A percentile compares a stretch with the other conserved stretches of the same genome.
Conservation (phyloP, 2,797 vertebrate species). For the Delichon dasypus region DNA sequence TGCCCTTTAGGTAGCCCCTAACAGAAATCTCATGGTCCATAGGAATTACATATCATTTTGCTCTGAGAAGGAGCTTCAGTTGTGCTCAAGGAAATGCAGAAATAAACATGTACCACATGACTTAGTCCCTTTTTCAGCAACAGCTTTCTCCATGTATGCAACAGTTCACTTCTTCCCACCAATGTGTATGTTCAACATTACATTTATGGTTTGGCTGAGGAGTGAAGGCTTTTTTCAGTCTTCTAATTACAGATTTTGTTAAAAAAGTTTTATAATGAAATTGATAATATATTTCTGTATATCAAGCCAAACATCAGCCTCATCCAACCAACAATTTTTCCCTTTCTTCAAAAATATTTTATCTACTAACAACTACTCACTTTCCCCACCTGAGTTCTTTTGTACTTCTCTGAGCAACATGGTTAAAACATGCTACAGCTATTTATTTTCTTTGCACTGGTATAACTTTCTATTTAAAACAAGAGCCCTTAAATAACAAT, state of each 20-base stretch:
- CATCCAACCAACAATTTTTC: background rate
- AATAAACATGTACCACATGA: background rate
- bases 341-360: background rate
- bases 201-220: background rate
- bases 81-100: background rate
- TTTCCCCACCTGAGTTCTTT: background rate
- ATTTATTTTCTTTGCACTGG: background rate
- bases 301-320: background rate
- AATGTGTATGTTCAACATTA: background rate
- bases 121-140: background rate
- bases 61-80: background rate
- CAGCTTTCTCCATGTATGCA: background rate
- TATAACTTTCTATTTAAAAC: background rate
- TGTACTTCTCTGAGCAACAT: background rate
- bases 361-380: background rate
- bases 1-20: conserved; percentile 1
- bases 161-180: background rate
- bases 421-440: background rate
- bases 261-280: background rate
- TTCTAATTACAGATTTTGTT: background rate
- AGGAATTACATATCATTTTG: background rate
- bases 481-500: background rate
- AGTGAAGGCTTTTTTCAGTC: background rate
- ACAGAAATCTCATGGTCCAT: background rate
- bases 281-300: background rate